phyloP scores from a whole-genome alignment of 1,140 invertebrate genomes.

The Tetramorium simillimum region DNA sequence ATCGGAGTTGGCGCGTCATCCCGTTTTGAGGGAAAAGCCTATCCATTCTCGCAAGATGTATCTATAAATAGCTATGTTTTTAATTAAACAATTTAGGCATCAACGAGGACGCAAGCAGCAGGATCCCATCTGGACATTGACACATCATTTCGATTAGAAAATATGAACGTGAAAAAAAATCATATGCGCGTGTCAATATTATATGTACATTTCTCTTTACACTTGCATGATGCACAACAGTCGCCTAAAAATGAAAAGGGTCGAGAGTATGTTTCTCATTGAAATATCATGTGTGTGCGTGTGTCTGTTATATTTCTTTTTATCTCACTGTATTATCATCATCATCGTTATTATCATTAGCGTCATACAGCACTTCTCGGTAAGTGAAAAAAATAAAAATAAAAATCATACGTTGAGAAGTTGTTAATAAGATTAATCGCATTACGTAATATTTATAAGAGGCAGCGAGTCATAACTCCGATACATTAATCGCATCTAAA shows the following conservation, averaged over 20 bases:
- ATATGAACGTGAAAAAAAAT: not conserved
- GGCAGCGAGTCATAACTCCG: conserved; percentile 67
- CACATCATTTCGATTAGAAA: not conserved
- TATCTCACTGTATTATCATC: conserved; percentile 40
- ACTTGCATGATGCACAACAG: conserved; percentile 5
- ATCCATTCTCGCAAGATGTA: conserved; percentile 17
- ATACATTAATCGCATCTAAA: conserved; percentile 74
- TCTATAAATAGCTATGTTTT: conserved; percentile 23
- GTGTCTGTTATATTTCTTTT: conserved; percentile 40
- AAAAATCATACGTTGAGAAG: conserved; percentile 69
- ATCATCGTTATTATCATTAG: conserved; percentile 77
- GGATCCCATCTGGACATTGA: not conserved
- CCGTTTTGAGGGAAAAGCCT: not conserved
- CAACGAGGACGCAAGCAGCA: not conserved
- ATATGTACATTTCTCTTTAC: conserved; percentile 37
- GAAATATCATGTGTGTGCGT: conserved; percentile 42
- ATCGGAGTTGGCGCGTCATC: not conserved
- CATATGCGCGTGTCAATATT: conserved; percentile 8
- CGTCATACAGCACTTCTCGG: conserved; percentile 81
- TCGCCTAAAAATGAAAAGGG: conserved; percentile 28
- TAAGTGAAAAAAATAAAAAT: conserved; percentile 65
- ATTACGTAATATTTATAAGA: conserved; percentile 77
- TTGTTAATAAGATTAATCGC: conserved; percentile 82
- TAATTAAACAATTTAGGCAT: conserved; percentile 48
- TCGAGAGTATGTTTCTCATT: conserved; percentile 14